phyloP scores from a whole-genome alignment of 2,113 vertebrate species.

The Macquaria ambigua region DNA sequence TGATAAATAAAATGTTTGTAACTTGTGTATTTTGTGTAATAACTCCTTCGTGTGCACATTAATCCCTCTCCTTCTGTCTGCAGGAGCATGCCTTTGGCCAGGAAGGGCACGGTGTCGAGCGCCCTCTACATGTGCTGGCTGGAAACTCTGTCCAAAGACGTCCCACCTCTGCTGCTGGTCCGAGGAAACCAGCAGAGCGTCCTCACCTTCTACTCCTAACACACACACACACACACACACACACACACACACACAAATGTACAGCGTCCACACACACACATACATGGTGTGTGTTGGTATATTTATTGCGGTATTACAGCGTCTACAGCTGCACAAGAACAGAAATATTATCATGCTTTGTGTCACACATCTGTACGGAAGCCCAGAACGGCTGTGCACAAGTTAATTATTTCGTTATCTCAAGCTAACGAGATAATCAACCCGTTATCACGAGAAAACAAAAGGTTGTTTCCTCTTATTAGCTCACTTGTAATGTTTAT shows the following conservation, averaged over 20 bases:
- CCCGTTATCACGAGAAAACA: too few species aligned
- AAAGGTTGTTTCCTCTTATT: too few species aligned
- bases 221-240: conserved; percentile 26
- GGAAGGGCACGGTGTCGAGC: conserved; percentile 95
- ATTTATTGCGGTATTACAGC: conserved; percentile 11
- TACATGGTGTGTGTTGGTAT: neutral
- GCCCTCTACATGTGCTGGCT: conserved; percentile 98
- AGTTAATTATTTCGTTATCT: too few species aligned
- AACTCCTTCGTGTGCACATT: neutral
- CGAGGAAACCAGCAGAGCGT: conserved; percentile 99
- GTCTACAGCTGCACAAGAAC: conserved; percentile 16
- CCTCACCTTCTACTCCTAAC: conserved; percentile 97
- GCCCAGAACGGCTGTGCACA: too few species aligned
- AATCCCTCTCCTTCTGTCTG: neutral
- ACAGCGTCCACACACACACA: conserved; percentile 6
- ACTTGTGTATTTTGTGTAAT: neutral
- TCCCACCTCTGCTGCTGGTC: conserved; percentile 94
- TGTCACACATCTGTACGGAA: neutral
- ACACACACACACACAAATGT: conserved; percentile 1
- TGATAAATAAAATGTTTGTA: neutral
- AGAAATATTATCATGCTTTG: neutral
- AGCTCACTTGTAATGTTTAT: too few species aligned
- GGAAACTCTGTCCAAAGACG: conserved; percentile 92
- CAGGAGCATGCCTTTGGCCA: conserved; percentile 96
- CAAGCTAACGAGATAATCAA: too few species aligned